A percentile compares a stretch with the other conserved stretches of the same genome.
phyloP scores from a whole-genome alignment of 1,140 invertebrate genomes.

The Neomicropteryx cornuta region DNA sequence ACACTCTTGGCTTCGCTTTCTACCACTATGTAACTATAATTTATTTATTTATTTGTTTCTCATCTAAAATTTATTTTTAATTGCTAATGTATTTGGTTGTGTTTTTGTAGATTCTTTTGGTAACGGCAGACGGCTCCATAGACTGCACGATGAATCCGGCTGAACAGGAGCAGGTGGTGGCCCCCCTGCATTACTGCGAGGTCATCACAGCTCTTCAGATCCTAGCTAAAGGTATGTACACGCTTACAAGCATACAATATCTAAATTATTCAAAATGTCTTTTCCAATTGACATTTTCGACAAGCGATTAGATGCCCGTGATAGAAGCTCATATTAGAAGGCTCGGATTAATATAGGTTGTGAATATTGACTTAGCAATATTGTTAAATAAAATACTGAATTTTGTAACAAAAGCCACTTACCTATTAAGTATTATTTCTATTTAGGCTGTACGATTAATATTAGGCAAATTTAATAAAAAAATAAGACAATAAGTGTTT shows the following conservation, averaged over 20 bases:
- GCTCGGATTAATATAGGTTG: no score
- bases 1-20: not conserved
- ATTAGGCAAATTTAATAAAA: no score
- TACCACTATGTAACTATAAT: not conserved
- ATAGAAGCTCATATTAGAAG: no score
- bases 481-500: no score
- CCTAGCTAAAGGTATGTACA: conserved; percentile 42
- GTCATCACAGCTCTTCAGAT: conserved; percentile 60
- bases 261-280: not conserved
- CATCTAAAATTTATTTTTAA: no score
- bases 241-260: not conserved
- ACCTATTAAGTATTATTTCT: no score
- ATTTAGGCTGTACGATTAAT: no score
- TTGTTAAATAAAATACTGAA: no score
- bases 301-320: no score
- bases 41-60: not conserved
- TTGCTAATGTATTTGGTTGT: no score
- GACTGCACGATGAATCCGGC: conserved; percentile 74
- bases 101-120: conserved; percentile 39
- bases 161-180: conserved; percentile 73
- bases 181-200: conserved; percentile 74
- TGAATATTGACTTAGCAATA: no score
- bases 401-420: no score
- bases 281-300: conserved; percentile 1
- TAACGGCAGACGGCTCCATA: conserved; percentile 91